phyloP scores from a whole-genome alignment of 2,113 vertebrate species.

The Mirounga angustirostris region DNA sequence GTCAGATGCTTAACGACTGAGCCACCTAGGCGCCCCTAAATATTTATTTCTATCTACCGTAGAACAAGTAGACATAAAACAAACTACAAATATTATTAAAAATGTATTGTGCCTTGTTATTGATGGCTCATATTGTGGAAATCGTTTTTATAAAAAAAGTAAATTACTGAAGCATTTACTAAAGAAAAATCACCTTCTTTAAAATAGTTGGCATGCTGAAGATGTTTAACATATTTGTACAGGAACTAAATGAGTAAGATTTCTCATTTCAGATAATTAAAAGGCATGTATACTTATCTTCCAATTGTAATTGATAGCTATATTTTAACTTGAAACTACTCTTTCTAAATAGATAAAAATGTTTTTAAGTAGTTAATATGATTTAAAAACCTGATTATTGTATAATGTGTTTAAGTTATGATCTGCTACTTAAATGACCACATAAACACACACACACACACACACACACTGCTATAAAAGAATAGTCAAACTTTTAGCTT shows the following conservation, averaged over 20 bases:
- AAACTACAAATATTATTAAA: slow-evolving; percentile 57
- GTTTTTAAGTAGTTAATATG: neutral
- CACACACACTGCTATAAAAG: neutral
- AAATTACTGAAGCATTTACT: slow-evolving; percentile 44
- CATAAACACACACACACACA: neutral
- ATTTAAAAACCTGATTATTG: slow-evolving; percentile 34
- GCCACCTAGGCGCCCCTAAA: neutral
- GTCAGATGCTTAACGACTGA: too few species aligned
- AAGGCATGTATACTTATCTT: neutral
- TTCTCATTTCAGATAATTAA: slow-evolving; percentile 59
- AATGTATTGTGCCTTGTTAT: neutral
- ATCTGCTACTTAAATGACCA: slow-evolving; percentile 2
- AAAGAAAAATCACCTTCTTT: neutral
- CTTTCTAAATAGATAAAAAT: slow-evolving; percentile 42
- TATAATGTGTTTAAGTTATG: slow-evolving; percentile 56
- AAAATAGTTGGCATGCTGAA: neutral
- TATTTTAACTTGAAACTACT: slow-evolving; percentile 62
- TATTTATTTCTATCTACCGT: slow-evolving; percentile 10
- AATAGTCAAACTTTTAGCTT: slow-evolving; percentile 30
- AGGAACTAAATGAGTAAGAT: slow-evolving; percentile 40
- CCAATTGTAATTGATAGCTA: neutral
- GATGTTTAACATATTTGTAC: slow-evolving; percentile 16
- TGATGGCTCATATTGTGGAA: neutral
- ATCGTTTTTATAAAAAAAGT: slow-evolving; percentile 11
- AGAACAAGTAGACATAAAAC: slow-evolving; percentile 6